phyloP scores from a whole-genome alignment of 2,888 invertebrate species.

The Caenorhabditis becei region DNA sequence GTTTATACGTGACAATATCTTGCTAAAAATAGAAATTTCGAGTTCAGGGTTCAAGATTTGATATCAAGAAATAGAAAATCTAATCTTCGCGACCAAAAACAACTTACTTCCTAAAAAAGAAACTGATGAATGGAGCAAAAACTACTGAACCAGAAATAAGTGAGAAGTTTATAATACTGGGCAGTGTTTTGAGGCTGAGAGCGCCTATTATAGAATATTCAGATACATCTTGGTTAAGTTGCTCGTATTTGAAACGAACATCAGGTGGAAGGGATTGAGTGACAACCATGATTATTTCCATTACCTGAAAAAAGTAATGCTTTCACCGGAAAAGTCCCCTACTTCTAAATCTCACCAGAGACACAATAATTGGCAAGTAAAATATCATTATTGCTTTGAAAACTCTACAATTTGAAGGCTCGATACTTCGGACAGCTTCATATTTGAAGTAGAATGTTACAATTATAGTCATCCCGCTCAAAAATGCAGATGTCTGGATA shows the following conservation, averaged over 20 bases:
- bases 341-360: constrained; percentile 21
- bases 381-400: constrained; percentile 1
- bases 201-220: constrained; percentile 36
- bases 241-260: constrained; percentile 7
- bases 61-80: background rate
- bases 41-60: background rate
- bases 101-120: constrained; percentile 30
- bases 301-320: constrained; percentile 6
- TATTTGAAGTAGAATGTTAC: constrained; percentile 40
- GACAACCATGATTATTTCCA: constrained; percentile 31
- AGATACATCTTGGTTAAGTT: constrained; percentile 3
- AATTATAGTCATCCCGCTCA: constrained; percentile 47
- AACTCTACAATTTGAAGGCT: constrained; percentile 6
- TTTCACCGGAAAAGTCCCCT: too few relatives aligned
- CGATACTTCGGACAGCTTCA: constrained; percentile 22
- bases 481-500: constrained; percentile 35
- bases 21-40: constrained; percentile 6
- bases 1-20: constrained; percentile 25
- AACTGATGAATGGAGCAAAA: constrained; percentile 26
- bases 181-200: constrained; percentile 28
- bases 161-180: constrained; percentile 30
- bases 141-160: constrained; percentile 31
- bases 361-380: constrained; percentile 26
- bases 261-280: constrained; percentile 32
- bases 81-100: background rate